Evolutionary conservation across 2,888 invertebrate genomes (phyloP), one percentile per base, ranked within the genome.

Genomic region (Drosophila nigricruria): DNA sequence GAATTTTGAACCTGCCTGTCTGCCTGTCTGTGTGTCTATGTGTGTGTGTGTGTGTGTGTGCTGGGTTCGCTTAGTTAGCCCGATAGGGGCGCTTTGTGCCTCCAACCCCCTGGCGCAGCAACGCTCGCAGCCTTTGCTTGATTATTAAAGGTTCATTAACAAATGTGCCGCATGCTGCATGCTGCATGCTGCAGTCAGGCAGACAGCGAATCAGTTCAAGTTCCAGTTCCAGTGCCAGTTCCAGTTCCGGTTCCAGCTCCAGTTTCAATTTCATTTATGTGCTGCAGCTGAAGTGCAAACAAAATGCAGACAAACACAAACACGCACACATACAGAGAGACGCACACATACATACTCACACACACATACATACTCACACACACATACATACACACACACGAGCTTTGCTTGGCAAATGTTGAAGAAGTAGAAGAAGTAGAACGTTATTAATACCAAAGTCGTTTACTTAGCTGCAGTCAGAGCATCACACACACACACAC

Each of bases 81-180:
- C 36, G 38, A 78, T 76, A 79, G 58, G 76, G 76, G 76, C 76
- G 64, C 60, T 57, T 49, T 57, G 73, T 63, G 50, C 23, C 56
- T 42, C 54, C 66, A 59, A 68, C 75, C 76, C 80, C 60, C 58
- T 49, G 32, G 3, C 20, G 32, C 34, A 8, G 23, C 10, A 47
- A n/a, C 23, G 25, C 23, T 10, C 25, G n/a, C n/a, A 12, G 10
- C 53, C n/a, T 53, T 69, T 64, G 61, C 59, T 54, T 59, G 62
- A 61, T 73, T 80, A 87, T 81, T 81, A 75, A 86, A 87, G 78
- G 87, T 83, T 81, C 85, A 81, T 81, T 81, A 83, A 70, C 71
- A 73, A 82, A 79, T 73, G 68, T 58, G 70, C 67, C 40, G 74
- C 70, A 70, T 79, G 63, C 64, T 27, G 70, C 66, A 70, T 74